phyloP scores from a whole-genome alignment of 2,888 invertebrate species.

The Aphelenchoides bicaudatus region DNA sequence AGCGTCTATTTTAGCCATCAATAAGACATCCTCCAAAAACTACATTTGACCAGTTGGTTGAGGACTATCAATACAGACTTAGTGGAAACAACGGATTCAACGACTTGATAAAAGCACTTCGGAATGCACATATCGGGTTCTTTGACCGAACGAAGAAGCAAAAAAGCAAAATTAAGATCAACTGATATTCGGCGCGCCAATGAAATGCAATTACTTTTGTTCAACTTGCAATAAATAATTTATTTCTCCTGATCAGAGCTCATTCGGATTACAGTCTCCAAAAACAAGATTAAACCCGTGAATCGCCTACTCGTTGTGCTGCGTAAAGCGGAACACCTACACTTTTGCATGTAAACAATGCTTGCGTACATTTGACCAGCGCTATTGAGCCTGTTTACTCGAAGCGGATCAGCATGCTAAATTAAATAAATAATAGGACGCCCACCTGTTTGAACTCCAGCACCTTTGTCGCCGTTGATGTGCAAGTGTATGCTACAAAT shows the following conservation, averaged over 20 bases:
- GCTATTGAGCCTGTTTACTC: no score
- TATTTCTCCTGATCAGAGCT: no score
- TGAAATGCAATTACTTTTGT: neutral
- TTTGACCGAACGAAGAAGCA: constrained; percentile 24
- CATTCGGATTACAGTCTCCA: neutral
- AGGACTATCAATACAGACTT: constrained; percentile 38
- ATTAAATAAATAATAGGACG: no score
- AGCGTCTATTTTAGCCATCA: constrained; percentile 26
- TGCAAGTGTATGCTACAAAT: no score
- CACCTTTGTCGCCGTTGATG: no score
- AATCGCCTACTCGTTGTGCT: no score
- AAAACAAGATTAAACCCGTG: neutral
- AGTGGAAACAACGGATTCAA: constrained; percentile 38
- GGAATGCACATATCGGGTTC: constrained; percentile 42
- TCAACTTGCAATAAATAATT: no score
- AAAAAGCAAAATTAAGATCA: neutral
- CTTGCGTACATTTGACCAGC: no score
- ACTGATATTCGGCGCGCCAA: neutral
- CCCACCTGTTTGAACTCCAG: no score
- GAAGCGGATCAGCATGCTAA: no score
- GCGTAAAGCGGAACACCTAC: no score
- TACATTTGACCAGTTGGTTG: constrained; percentile 38
- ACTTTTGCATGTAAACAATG: no score
- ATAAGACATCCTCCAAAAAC: constrained; percentile 33
- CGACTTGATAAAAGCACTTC: constrained; percentile 39